A percentile compares a stretch with the other conserved stretches of the same genome.
Conservation (phyloP, 2,113 vertebrate genomes). For the Helogale parvula region DNA sequence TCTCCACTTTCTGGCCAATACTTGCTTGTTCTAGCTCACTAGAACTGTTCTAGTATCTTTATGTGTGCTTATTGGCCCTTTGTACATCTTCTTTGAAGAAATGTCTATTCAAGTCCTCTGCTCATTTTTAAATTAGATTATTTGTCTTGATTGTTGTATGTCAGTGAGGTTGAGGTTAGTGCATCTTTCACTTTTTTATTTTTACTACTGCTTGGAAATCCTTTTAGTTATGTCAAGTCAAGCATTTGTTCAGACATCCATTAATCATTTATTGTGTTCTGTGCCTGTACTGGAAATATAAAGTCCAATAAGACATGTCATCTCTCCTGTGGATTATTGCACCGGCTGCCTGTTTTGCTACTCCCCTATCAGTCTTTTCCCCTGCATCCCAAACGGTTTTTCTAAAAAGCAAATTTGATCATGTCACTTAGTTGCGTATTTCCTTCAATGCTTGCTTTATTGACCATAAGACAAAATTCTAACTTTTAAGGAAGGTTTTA, state of each 20-base stretch:
- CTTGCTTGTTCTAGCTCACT: neutral
- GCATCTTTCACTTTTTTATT: slow-evolving; percentile 14
- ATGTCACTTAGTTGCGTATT: neutral
- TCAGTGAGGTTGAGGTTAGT: neutral
- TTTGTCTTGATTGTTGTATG: neutral
- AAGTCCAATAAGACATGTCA: neutral
- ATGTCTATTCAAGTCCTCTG: neutral
- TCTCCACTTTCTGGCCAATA: neutral
- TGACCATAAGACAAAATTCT: neutral
- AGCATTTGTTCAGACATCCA: slow-evolving; percentile 45
- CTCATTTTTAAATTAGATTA: neutral
- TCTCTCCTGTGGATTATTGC: neutral
- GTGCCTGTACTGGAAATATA: neutral
- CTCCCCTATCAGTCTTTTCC: neutral
- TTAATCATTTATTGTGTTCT: slow-evolving; percentile 24
- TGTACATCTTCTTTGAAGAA: neutral
- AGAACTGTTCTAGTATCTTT: neutral
- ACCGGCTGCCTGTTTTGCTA: neutral
- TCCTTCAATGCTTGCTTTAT: neutral
- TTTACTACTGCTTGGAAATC: slow-evolving; percentile 47
- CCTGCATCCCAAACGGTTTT: neutral
- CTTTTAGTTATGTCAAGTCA: slow-evolving; percentile 39
- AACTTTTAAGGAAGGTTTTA: neutral
- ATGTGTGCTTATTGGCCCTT: neutral
- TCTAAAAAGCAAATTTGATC: slow-evolving; percentile 44